These are phyloP conservation scores for Rhinogobius similis DNA, from an alignment of 2,113 vertebrate species.

Conservation along the genomic window DNA sequence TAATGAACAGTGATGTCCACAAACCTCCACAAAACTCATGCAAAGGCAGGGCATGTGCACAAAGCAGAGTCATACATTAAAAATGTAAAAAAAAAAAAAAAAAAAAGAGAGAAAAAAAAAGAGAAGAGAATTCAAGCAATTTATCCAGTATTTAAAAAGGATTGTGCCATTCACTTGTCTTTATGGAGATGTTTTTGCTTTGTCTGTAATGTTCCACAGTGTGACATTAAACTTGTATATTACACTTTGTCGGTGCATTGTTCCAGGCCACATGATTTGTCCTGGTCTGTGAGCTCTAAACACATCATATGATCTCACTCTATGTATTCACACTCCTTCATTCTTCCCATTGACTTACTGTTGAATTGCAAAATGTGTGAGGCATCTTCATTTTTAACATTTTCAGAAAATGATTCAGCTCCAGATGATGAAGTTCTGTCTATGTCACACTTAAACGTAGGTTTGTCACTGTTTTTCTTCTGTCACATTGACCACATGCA, in stretches of 20 bases:
- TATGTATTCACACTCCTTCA: constrained; percentile 21
- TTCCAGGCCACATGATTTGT: background rate
- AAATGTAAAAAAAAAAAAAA: too few relatives aligned
- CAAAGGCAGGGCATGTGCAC: too few relatives aligned
- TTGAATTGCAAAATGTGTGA: constrained; percentile 43
- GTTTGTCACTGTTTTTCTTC: too few relatives aligned
- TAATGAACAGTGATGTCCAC: too few relatives aligned
- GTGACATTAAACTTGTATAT: background rate
- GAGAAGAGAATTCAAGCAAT: too few relatives aligned
- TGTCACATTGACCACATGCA: constrained; percentile 13
- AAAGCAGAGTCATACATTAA: too few relatives aligned
- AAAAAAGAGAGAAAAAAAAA: too few relatives aligned
- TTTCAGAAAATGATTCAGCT: constrained; percentile 45
- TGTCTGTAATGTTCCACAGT: background rate
- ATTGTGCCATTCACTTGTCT: background rate
- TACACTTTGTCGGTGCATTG: background rate
- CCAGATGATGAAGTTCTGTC: constrained; percentile 10
- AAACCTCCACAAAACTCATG: too few relatives aligned
- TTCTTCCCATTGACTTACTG: constrained; percentile 32
- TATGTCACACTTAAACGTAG: too few relatives aligned
- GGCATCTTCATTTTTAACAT: constrained; percentile 36
- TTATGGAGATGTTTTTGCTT: background rate
- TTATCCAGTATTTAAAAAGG: too few relatives aligned
- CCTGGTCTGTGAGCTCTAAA: background rate
- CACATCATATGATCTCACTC: constrained; percentile 3